phyloP scores from a whole-genome alignment of 2,113 vertebrate species.

The Eira barbara region DNA sequence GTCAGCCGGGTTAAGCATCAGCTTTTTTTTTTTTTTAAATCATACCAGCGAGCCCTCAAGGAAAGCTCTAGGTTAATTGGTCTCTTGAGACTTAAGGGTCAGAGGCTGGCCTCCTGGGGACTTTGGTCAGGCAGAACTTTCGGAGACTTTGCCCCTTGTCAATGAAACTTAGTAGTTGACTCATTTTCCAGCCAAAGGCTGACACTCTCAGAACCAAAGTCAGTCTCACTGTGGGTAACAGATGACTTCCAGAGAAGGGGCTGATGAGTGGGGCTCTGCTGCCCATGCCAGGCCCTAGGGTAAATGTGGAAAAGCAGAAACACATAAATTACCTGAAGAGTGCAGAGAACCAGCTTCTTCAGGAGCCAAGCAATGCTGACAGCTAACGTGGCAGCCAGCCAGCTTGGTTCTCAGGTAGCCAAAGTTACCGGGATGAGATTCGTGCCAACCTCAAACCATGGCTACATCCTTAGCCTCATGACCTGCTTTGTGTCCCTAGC shows the following conservation, averaged over 20 bases:
- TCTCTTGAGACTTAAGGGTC: not conserved
- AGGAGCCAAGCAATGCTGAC: not conserved
- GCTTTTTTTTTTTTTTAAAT: not conserved
- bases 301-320: not conserved
- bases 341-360: not conserved
- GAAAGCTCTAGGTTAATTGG: not conserved
- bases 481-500: not conserved
- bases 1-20: rapidly evolving
- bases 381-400: not conserved
- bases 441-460: not conserved
- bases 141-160: not conserved
- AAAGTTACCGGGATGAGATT: not conserved
- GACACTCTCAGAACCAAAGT: not conserved
- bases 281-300: not conserved
- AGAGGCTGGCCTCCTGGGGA: not conserved
- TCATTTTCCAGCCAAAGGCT: not conserved
- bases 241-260: not conserved
- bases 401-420: not conserved
- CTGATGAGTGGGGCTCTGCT: not conserved
- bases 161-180: not conserved
- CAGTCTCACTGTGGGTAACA: not conserved
- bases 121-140: not conserved
- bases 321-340: not conserved
- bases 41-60: not conserved
- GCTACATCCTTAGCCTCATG: not conserved